Evolutionary conservation across 2,888 invertebrate genomes (phyloP).

Genomic region (Syrphus vitripennis): DNA sequence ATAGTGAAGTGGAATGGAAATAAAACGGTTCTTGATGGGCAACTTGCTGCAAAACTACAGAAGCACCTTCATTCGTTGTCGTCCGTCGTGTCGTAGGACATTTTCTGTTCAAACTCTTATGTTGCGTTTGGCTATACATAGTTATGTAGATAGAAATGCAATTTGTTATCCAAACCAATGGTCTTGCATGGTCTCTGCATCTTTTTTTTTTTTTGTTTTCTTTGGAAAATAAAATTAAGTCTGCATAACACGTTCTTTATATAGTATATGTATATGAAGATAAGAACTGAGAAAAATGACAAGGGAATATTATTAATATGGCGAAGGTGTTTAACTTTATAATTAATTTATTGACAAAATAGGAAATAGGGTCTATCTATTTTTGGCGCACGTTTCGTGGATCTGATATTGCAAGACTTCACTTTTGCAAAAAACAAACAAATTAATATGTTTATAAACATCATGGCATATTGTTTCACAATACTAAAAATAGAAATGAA

Average conservation of each 20-base stretch:
- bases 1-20: constrained; percentile 11
- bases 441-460: too few species aligned
- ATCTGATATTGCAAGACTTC: background rate
- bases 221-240: background rate
- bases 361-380: constrained; percentile 19
- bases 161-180: constrained; percentile 62
- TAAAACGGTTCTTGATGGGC: constrained; percentile 59
- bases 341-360: constrained; percentile 55
- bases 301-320: constrained; percentile 30
- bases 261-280: background rate
- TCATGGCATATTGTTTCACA: too few species aligned
- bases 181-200: constrained; percentile 35
- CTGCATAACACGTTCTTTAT: background rate
- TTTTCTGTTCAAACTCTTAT: constrained; percentile 47
- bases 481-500: too few species aligned
- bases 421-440: background rate
- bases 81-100: constrained; percentile 51
- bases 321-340: constrained; percentile 63
- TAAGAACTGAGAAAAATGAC: constrained; percentile 32
- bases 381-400: background rate
- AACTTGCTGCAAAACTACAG: constrained; percentile 45
- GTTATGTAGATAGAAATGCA: constrained; percentile 34
- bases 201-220: background rate
- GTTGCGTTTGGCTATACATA: background rate
- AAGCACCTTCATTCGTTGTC: constrained; percentile 46